A percentile compares a stretch with the other conserved stretches of the same genome.
These are phyloP conservation scores for Xestia rhomboidea DNA, from an alignment of 2,888 invertebrate genomes.

Conservation along the genomic window DNA sequence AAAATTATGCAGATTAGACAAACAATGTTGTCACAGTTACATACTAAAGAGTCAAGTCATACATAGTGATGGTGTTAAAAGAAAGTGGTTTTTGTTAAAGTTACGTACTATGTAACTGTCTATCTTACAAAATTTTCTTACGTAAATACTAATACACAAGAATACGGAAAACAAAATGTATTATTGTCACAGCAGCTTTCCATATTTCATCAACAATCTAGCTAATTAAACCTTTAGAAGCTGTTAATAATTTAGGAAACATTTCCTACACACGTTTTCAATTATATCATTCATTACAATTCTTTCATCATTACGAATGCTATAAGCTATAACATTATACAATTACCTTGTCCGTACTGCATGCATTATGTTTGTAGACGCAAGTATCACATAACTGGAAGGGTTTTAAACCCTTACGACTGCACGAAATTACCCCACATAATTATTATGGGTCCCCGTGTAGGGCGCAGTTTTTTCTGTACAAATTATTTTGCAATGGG, in stretches of 20 bases:
- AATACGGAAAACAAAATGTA: background rate
- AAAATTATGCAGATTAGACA: constrained; percentile 53
- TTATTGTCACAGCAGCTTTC: background rate
- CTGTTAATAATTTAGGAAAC: background rate
- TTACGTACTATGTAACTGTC: background rate
- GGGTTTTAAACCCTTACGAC: constrained; percentile 77
- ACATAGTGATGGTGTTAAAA: constrained; percentile 23
- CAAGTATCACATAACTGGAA: constrained; percentile 67
- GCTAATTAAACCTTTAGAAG: background rate
- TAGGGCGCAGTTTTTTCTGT: constrained; percentile 82
- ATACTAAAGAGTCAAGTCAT: constrained; percentile 42
- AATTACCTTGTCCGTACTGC: constrained; percentile 42
- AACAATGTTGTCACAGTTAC: constrained; percentile 42
- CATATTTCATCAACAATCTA: background rate
- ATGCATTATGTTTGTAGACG: constrained; percentile 47
- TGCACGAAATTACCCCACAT: constrained; percentile 83
- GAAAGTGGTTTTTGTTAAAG: constrained; percentile 31
- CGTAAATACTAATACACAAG: background rate
- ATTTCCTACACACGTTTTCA: constrained; percentile 24
- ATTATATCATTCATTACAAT: constrained; percentile 19
- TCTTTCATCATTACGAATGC: constrained; percentile 28
- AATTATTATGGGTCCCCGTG: constrained; percentile 78
- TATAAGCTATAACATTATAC: constrained; percentile 31
- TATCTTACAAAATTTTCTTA: constrained; percentile 6
- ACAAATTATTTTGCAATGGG: constrained; percentile 76